Conservation (phyloP, 1,140 invertebrate genomes). For the Drosophila aff. region DNA sequence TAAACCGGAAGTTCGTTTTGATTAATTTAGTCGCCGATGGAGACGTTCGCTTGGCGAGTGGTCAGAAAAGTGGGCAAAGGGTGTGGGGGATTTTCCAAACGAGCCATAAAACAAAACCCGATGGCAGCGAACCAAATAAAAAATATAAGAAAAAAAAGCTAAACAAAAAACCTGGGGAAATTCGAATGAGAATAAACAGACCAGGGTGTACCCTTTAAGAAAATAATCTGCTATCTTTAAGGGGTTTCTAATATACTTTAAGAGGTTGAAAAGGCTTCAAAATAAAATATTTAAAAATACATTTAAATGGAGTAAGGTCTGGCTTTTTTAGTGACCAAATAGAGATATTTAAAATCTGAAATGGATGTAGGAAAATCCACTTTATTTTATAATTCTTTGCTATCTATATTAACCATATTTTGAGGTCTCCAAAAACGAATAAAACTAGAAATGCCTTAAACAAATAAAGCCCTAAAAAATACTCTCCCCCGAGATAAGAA, state of each 20-base stretch:
- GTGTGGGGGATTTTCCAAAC: slow-evolving; percentile 51
- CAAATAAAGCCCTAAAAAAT: not conserved
- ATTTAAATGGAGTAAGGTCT: not conserved
- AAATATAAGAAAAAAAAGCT: slow-evolving; percentile 1
- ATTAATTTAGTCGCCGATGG: slow-evolving; percentile 82
- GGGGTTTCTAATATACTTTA: not conserved
- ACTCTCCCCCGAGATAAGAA: slow-evolving; percentile 2
- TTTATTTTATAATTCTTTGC: not conserved
- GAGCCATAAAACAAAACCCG: slow-evolving; percentile 66
- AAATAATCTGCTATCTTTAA: not conserved
- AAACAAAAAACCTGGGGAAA: slow-evolving; percentile 15
- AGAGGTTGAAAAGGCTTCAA: not conserved
- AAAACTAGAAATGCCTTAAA: not conserved
- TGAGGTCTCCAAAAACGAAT: too few relatives aligned
- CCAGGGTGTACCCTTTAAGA: slow-evolving; percentile 1
- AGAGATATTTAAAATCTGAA: not conserved
- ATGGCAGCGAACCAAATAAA: slow-evolving; percentile 37
- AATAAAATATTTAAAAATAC: not conserved
- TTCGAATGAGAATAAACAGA: slow-evolving; percentile 27
- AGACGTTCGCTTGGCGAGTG: slow-evolving; percentile 60
- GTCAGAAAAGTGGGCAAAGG: slow-evolving; percentile 28
- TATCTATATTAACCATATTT: not conserved
- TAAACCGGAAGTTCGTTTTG: slow-evolving; percentile 84
- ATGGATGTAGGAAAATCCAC: not conserved
- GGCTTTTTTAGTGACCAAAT: not conserved